Base-by-base conservation (phyloP, 2,113 vertebrate genomes). In the Prunella fulvescens region DNA sequence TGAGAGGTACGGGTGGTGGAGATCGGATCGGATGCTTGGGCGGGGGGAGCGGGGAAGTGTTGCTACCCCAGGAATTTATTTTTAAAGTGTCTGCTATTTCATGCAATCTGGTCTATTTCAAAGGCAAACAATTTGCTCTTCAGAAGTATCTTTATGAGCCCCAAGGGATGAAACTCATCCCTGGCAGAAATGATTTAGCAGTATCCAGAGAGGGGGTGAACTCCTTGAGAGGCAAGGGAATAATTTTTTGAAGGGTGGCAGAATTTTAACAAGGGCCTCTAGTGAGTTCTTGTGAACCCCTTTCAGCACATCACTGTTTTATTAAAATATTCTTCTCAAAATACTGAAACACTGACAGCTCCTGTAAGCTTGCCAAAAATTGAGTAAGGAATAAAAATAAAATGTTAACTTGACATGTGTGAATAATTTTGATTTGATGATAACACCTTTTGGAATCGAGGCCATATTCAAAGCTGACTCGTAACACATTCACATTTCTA, bases 401-500 rank as follows among this genome's bases (percentile, higher is more conserved):
- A 97, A 97, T 88, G 95, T 97, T 96, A 97, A 97, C 95, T 97
- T 97, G 97, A 97, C 96, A 97, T 97, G 95, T 97, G 96, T 97
- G 96, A 97, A 97, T 97, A 94, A 94, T 97, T 97, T 97, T 97
- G 97, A 97, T 97, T 97, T 97, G 97, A 97, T 96, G 96, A 96
- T 97, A 97, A 97, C 96, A 96, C 96, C 97, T 96, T 96, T 97
- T 97, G 95, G 95, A 96, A 96, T 96, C 92, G 81, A 97, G 96
- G 94, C 96, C 96, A 96, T 94, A 96, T 97, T 97, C 95, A 95
- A 95, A 95, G 91, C 93, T 95, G 97, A 97, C 95, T 97, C 95
- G 94, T 97, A 97, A 97, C 95, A 97, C 97, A 95, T 97, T 97
- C 94, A 87, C 93, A 97, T 97, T 94, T 93, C 95, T 92, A 97